Percentiles rank a stretch among this genome's conserved stretches.
phyloP scores from a whole-genome alignment of 1,140 invertebrate species.

The Papilio machaon region DNA sequence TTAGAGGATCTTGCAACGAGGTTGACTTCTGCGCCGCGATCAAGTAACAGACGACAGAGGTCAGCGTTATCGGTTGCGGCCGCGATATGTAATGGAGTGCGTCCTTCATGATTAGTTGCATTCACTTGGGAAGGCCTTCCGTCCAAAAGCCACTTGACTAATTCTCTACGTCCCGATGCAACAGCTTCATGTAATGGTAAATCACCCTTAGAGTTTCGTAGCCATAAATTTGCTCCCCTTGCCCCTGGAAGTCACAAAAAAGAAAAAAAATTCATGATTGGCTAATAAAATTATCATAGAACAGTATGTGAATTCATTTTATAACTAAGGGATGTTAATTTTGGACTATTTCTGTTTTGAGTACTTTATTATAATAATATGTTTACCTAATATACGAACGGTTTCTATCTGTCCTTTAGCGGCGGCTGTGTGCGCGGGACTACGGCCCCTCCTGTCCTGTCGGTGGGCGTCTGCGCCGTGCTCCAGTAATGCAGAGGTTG shows the following conservation, averaged over 20 bases:
- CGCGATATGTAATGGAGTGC: slow-evolving; percentile 96
- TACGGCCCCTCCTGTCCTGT: slow-evolving; percentile 95
- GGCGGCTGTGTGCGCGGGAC: slow-evolving; percentile 92
- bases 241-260: slow-evolving; percentile 81
- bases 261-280: background rate
- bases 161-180: slow-evolving; percentile 92
- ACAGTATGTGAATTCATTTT: too few relatives aligned
- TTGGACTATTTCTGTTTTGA: too few relatives aligned
- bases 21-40: slow-evolving; percentile 91
- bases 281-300: too few relatives aligned
- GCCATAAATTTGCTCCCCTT: slow-evolving; percentile 94
- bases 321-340: too few relatives aligned
- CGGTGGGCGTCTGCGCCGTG: slow-evolving; percentile 95
- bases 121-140: slow-evolving; percentile 93
- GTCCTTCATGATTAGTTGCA: slow-evolving; percentile 95
- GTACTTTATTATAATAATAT: background rate
- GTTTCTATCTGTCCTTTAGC: slow-evolving; percentile 94
- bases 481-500: slow-evolving; percentile 93
- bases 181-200: slow-evolving; percentile 97
- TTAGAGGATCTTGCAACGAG: slow-evolving; percentile 91
- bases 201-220: slow-evolving; percentile 95
- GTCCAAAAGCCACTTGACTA: slow-evolving; percentile 93
- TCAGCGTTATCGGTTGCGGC: slow-evolving; percentile 97
- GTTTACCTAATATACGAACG: slow-evolving; percentile 80
- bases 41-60: slow-evolving; percentile 94